phyloP scores from a whole-genome alignment of 2,888 invertebrate genomes.

The Callimorpha dominula region DNA sequence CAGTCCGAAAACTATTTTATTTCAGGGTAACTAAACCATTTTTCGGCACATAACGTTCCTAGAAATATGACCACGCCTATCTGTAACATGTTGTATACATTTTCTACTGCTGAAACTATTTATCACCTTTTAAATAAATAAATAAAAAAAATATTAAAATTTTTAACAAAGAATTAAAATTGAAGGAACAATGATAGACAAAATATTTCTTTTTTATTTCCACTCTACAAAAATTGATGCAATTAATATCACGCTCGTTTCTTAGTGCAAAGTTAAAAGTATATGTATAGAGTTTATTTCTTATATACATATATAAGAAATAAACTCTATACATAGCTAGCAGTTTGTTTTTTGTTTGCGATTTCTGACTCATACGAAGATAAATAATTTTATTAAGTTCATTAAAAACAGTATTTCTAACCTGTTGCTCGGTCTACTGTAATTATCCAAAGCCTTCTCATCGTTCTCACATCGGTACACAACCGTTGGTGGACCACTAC shows the following conservation, averaged over 20 bases:
- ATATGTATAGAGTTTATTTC: neutral
- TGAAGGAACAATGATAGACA: too few species aligned
- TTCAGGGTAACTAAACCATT: too few species aligned
- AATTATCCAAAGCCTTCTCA: constrained; percentile 65
- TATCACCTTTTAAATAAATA: too few species aligned
- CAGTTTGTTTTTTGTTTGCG: neutral
- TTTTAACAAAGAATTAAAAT: too few species aligned
- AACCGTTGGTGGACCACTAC: constrained; percentile 17
- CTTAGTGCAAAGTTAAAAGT: neutral
- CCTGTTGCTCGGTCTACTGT: constrained; percentile 58
- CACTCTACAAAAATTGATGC: neutral
- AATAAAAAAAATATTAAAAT: too few species aligned
- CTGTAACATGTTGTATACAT: too few species aligned
- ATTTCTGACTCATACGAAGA: neutral
- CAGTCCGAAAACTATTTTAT: too few species aligned
- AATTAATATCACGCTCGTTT: constrained; percentile 10
- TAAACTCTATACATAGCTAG: too few species aligned
- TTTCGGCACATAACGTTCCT: too few species aligned
- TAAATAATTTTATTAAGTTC: neutral
- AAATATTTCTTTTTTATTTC: too few species aligned
- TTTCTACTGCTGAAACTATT: too few species aligned
- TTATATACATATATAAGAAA: neutral
- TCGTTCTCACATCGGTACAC: constrained; percentile 44
- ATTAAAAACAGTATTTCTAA: constrained; percentile 30
- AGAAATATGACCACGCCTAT: too few species aligned